Conservation (phyloP, 2,888 invertebrate genomes). For the Loripinus fragilis region DNA sequence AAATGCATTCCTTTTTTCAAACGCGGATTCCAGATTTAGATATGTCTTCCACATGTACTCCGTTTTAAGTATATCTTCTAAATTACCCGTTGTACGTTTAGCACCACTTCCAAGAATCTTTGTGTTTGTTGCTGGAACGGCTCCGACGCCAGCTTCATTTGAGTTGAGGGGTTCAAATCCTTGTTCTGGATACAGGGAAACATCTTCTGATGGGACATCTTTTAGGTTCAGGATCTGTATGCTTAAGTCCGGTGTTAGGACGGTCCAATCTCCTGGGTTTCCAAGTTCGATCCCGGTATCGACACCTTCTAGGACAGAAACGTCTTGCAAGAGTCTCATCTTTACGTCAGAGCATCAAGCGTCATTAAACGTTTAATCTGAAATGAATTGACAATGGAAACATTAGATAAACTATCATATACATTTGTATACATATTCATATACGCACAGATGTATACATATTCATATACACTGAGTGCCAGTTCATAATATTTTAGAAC, state of each 20-base stretch:
- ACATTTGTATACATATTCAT: too few species aligned
- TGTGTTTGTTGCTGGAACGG: too few species aligned
- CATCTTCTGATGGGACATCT: background rate
- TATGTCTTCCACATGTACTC: background rate
- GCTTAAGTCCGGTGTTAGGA: background rate
- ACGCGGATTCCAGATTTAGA: background rate
- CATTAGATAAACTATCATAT: too few species aligned
- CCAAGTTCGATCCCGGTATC: background rate
- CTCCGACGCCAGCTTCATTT: too few species aligned
- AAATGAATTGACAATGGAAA: too few species aligned
- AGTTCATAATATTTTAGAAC: too few species aligned
- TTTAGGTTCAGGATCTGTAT: background rate
- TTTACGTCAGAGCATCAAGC: background rate
- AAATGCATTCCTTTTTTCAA: background rate
- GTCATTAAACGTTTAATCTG: too few species aligned
- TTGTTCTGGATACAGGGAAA: background rate
- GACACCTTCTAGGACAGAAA: background rate
- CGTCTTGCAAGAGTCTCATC: background rate
- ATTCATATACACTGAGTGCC: too few species aligned
- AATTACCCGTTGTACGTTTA: background rate
- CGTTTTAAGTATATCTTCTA: background rate
- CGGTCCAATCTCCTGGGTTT: background rate
- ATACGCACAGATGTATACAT: too few species aligned
- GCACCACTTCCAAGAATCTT: background rate
- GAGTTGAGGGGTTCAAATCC: background rate